Percentiles rank a stretch among this genome's conserved stretches.
Evolutionary conservation across 2,797 vertebrate species (phyloP).

Genomic region (Catostomus latipinnis): DNA sequence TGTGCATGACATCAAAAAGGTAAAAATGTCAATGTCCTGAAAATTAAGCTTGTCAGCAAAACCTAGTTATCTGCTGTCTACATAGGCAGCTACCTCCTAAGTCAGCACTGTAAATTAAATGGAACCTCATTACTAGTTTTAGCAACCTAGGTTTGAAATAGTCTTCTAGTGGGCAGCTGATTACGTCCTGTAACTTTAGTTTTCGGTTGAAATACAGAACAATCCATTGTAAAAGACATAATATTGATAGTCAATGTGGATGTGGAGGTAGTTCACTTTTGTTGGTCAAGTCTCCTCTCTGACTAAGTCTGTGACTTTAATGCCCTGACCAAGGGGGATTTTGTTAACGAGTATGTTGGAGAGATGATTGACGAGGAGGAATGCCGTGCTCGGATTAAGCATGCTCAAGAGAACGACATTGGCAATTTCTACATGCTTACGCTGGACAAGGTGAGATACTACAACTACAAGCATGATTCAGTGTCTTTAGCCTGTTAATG

Average conservation of each 20-base stretch:
- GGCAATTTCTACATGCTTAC: constrained; percentile 99
- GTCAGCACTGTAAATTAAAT: no score
- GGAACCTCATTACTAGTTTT: no score
- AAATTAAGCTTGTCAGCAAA: no score
- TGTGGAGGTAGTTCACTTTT: background rate
- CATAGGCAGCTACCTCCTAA: no score
- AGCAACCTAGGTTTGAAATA: no score
- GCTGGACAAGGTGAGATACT: constrained; percentile 89
- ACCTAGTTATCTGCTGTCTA: no score
- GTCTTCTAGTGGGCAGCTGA: no score
- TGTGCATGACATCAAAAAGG: constrained; percentile 94
- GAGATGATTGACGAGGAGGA: constrained; percentile 98
- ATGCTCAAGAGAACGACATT: constrained; percentile 95
- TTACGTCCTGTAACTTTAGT: no score
- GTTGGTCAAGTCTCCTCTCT: background rate
- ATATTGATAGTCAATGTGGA: background rate
- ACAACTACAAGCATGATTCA: background rate
- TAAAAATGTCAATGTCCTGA: constrained; percentile 53
- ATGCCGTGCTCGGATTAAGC: constrained; percentile 91
- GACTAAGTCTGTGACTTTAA: background rate
- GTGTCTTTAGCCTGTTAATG: background rate
- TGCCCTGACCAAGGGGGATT: constrained; percentile 84
- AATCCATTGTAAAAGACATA: no score
- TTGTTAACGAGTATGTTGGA: constrained; percentile 97
- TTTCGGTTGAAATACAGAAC: no score